Base-by-base conservation (phyloP, 2,888 invertebrate species). In the Eupeodes luniger region DNA sequence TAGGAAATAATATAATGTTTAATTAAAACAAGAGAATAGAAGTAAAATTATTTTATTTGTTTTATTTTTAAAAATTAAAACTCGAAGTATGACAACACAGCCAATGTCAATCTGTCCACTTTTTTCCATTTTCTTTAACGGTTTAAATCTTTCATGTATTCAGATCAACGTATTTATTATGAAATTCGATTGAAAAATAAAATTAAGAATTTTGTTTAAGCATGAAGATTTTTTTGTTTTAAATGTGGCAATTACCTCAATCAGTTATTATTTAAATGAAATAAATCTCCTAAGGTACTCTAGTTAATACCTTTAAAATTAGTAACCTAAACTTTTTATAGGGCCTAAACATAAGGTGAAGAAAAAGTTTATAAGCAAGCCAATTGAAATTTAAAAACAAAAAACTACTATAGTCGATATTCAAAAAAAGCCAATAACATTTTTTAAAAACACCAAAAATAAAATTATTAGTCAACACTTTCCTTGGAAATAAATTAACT, bases 401-500 rank as follows among this genome's bases (percentile, higher is more conserved):
- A 64, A 44, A 1, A 47, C 19, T 19, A 44, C 12, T 9, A 27
- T 27, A 62, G 11, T 47, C 64, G 12, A 27, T 64, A 5, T 64
- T 44, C 19, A 64, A 44, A 62, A 51, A 61, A 40, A 16, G 16
- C 1, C 11, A 44, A 40, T 16, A 40, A 19, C 40, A 62, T 40
- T 27, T 40, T 62, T 44, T 62, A 10, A 16, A 44, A 44, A 16
- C 36, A 62, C 16, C 62, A 62, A 62, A 11, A 40, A 44, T 61
- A 61, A 1, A 27, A 27, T 1, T 3, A 19, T 19, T 47, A 44
- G 2, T 27, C 16, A 51, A 27, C 9, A 34, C 9, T 16, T 69
- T 16, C 16, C 11, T 36, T 69, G 53, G 36, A 61, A 19, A 34
- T 69, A 49, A 49, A 78, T 67, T 61, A 51, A 77, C 27, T 55